Percentiles rank a stretch among this genome's conserved stretches.
These are phyloP conservation scores for Morelia viridis DNA, from an alignment of 2,797 vertebrate species.

Conservation along the genomic window DNA sequence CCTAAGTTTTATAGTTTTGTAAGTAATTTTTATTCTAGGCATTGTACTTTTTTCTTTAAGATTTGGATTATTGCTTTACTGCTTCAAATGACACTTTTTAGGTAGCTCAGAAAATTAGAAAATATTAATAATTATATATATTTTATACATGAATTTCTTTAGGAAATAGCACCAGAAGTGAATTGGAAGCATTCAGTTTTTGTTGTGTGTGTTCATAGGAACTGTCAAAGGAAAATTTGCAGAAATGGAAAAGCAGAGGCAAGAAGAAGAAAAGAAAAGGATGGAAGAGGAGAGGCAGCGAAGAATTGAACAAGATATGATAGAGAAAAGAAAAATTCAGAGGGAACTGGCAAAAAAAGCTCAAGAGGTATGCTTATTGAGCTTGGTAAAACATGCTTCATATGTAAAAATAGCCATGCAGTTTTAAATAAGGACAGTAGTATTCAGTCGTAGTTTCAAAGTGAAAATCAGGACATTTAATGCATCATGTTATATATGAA, in stretches of 20 bases:
- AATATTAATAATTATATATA: neutral
- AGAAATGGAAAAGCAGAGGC: slow-evolving; percentile 97
- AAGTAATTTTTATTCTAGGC: neutral
- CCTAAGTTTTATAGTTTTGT: neutral
- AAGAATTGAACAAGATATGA: slow-evolving; percentile 87
- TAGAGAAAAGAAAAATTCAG: slow-evolving; percentile 95
- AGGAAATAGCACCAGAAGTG: neutral
- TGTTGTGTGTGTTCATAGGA: slow-evolving; percentile 73
- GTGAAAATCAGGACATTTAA: neutral
- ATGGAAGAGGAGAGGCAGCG: slow-evolving; percentile 90
- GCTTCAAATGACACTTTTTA: neutral
- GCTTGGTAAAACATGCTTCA: neutral
- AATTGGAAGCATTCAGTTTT: neutral
- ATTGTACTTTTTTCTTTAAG: neutral
- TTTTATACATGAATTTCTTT: neutral
- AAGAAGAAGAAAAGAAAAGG: slow-evolving; percentile 89
- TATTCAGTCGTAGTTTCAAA: neutral
- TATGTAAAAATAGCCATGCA: neutral
- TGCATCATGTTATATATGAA: neutral
- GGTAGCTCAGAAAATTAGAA: neutral
- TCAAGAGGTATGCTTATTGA: slow-evolving; percentile 79
- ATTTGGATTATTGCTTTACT: neutral
- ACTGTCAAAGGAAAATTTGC: slow-evolving; percentile 98
- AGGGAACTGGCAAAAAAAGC: slow-evolving; percentile 93
- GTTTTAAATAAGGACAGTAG: neutral